Conservation (phyloP, 2,797 vertebrate genomes). For the Myotis myotis region DNA sequence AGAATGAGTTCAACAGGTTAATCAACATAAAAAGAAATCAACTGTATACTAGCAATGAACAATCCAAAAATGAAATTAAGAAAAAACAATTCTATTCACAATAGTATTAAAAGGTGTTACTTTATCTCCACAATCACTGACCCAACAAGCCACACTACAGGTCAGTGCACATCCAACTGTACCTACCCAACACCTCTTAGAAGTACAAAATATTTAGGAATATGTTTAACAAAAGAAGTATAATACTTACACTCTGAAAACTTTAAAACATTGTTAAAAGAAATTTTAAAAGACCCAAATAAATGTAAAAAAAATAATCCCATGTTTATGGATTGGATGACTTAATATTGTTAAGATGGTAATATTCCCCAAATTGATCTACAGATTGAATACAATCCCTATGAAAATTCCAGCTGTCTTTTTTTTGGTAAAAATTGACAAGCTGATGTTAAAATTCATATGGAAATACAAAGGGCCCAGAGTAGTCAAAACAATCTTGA, state of each 20-base stretch:
- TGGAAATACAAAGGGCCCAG: background rate
- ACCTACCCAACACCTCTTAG: no score
- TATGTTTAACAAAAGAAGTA: constrained; percentile 32
- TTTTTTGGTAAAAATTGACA: background rate
- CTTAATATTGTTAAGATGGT: constrained; percentile 20
- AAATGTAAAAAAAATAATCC: constrained; percentile 8
- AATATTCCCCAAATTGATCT: background rate
- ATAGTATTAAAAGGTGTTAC: background rate
- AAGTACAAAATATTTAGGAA: background rate
- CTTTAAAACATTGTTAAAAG: constrained; percentile 8
- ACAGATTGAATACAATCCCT: background rate
- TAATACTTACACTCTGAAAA: constrained; percentile 18
- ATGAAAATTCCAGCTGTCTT: background rate
- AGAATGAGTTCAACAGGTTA: constrained; percentile 2
- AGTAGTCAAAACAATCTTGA: constrained; percentile 43
- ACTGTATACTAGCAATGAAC: constrained; percentile 14
- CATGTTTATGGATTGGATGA: background rate
- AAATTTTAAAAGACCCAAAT: constrained; percentile 34
- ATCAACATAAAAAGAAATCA: constrained; percentile 15
- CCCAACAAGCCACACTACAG: no score
- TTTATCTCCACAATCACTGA: no score
- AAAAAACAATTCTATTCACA: constrained; percentile 38
- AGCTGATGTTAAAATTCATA: constrained; percentile 9
- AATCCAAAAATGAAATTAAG: constrained; percentile 39
- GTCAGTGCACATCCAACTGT: no score